Base-by-base conservation (phyloP, 2,797 vertebrate species). In the Xerus rutilus region DNA sequence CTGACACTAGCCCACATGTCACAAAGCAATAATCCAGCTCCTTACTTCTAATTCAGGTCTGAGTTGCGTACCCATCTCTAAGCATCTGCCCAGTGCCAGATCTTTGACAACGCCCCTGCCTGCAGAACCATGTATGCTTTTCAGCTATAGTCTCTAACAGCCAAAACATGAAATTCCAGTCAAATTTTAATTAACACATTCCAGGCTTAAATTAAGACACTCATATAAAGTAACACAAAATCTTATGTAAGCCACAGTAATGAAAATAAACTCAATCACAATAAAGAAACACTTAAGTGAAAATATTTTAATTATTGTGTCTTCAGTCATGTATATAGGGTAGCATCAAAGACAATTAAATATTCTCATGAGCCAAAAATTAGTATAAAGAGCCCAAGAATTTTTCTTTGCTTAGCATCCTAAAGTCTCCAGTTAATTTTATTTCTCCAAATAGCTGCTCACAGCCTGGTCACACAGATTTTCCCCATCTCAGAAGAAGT, bases 401-500 rank as follows among this genome's bases (percentile, higher is more conserved):
- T 73, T 70, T 49, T 81, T 93, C 72, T 76, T 70, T 89, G 32
- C 35, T 77, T 91, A 85, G 28, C 64, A 92, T 74, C 72, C 59
- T 82, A 82, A 30, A 52, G 70, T 62, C 30, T 86, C 64, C 64
- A 57, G 39, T 54, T 94, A 17, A 88, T 93, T 96, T 95, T 79
- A 81, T 93, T 96, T 96, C 86, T 81, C 70, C 76, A 91, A 97
- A 97, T 10, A 94, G 72, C 47, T 78, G 45, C 0, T 3, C 70
- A 91, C 78, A 70, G 91, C 47, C 70, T 93, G 86, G 30, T 84
- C 69, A 78, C 0, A 6, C 1, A 57, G 47, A 87, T 64, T 90
- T 93, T 64, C 64, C 76, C 54, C 57, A 70, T 18, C 59, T 89
- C 52, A 79, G 59, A 93, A 78, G 47, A 87, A 49, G 67, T 65